phyloP scores from a whole-genome alignment of 2,888 invertebrate species.

The Tiphia femorata region DNA sequence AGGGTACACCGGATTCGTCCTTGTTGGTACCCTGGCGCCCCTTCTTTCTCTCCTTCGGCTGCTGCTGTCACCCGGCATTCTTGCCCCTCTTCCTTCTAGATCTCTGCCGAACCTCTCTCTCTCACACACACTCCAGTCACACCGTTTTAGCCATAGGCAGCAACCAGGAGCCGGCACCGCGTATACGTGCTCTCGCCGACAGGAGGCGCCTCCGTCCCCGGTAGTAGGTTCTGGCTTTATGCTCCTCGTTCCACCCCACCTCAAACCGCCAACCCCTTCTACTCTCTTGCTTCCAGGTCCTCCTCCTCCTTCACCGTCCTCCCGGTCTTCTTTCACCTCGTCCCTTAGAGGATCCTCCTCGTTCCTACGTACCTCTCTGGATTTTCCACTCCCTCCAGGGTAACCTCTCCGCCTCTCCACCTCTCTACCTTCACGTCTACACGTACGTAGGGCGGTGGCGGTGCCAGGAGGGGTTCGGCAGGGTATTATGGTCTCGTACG shows the following conservation, averaged over 20 bases:
- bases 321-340: slow-evolving; percentile 8
- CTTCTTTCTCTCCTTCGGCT: slow-evolving; percentile 23
- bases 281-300: slow-evolving; percentile 14
- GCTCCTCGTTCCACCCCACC: slow-evolving; percentile 8
- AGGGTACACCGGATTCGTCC: slow-evolving; percentile 42
- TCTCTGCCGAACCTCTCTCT: slow-evolving; percentile 3
- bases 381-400: neutral
- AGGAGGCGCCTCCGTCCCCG: slow-evolving; percentile 12
- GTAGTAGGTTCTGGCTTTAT: slow-evolving; percentile 10
- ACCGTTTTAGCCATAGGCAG: slow-evolving; percentile 49
- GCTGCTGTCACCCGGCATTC: slow-evolving; percentile 21
- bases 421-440: slow-evolving; percentile 52
- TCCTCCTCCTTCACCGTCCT: slow-evolving; percentile 7
- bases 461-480: slow-evolving; percentile 42
- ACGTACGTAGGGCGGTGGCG: no score
- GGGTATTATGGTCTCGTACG: slow-evolving; percentile 52
- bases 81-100: slow-evolving; percentile 11
- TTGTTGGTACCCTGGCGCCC: slow-evolving; percentile 28
- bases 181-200: slow-evolving; percentile 61
- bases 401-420: slow-evolving; percentile 40
- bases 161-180: slow-evolving; percentile 59
- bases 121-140: slow-evolving; percentile 3
- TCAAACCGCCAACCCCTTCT: slow-evolving; percentile 16
- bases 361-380: no score
- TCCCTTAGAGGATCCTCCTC: slow-evolving; percentile 14